Percentiles rank a stretch among this genome's conserved stretches.
Evolutionary conservation across 2,797 vertebrate genomes (phyloP).

Genomic region (Fistularia tabacaria): DNA sequence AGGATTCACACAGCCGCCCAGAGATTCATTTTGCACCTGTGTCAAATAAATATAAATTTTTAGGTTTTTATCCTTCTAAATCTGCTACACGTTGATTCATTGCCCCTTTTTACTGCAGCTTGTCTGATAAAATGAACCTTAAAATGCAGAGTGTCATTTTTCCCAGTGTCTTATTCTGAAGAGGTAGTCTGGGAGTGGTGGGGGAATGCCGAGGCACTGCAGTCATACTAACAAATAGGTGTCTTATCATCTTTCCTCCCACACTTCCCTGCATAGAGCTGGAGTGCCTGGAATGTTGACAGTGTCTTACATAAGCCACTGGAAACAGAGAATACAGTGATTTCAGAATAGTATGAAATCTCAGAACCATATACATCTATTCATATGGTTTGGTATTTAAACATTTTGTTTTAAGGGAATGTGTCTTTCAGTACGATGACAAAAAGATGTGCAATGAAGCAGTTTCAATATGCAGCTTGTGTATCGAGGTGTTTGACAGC

Average conservation of each 20-base stretch:
- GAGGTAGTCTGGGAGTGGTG: constrained; percentile 2
- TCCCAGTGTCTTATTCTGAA: not conserved
- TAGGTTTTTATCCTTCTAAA: too few species aligned
- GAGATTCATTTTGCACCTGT: too few species aligned
- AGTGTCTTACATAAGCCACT: constrained; percentile 16
- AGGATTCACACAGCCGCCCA: too few species aligned
- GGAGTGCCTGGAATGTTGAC: constrained; percentile 2
- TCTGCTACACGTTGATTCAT: too few species aligned
- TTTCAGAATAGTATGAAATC: not conserved
- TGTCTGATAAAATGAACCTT: too few species aligned
- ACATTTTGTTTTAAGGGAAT: too few species aligned
- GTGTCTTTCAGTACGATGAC: too few species aligned
- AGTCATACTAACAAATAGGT: constrained; percentile 36
- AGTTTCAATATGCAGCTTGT: too few species aligned
- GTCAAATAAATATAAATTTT: too few species aligned
- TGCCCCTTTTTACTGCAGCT: too few species aligned
- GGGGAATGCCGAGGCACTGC: constrained; percentile 18
- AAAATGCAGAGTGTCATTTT: not conserved
- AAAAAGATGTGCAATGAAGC: not conserved
- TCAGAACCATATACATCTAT: not conserved
- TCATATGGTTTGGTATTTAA: not conserved
- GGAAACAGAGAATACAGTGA: constrained; percentile 4
- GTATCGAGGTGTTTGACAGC: not conserved
- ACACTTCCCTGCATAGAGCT: constrained; percentile 21
- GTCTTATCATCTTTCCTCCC: constrained; percentile 30